Evolutionary conservation across 2,888 invertebrate species (phyloP).

Genomic region (Ennomos erosarius): DNA sequence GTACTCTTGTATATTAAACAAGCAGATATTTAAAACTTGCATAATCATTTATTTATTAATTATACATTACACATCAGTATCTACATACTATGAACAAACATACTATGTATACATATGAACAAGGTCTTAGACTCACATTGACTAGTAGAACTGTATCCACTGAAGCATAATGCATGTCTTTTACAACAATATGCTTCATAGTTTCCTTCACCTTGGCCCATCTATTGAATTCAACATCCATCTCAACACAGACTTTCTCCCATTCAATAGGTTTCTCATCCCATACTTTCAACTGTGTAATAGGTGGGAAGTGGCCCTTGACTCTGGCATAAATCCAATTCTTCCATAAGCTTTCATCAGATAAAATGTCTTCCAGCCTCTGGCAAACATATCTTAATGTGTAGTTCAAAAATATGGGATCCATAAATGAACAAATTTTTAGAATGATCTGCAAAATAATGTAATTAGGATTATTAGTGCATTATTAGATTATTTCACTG

Average conservation of each 20-base stretch:
- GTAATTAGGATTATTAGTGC: not conserved
- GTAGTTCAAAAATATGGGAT: slow-evolving; percentile 82
- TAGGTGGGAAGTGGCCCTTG: slow-evolving; percentile 67
- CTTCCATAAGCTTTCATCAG: slow-evolving; percentile 85
- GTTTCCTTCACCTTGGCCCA: slow-evolving; percentile 81
- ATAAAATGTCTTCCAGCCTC: slow-evolving; percentile 82
- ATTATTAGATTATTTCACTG: no score
- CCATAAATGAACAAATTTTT: slow-evolving; percentile 86
- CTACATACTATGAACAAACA: no score
- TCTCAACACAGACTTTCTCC: slow-evolving; percentile 85
- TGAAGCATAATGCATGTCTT: slow-evolving; percentile 84
- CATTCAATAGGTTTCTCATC: slow-evolving; percentile 78
- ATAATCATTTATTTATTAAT: no score
- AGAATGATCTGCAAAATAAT: slow-evolving; percentile 78
- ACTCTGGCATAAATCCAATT: slow-evolving; percentile 77
- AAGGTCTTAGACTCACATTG: slow-evolving; percentile 70
- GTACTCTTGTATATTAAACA: no score
- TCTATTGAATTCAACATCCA: slow-evolving; percentile 83
- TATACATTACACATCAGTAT: no score
- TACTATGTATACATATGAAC: no score
- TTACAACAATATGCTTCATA: slow-evolving; percentile 77
- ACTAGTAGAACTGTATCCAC: slow-evolving; percentile 85
- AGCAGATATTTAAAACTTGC: no score
- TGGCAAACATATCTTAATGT: slow-evolving; percentile 83
- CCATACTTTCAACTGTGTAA: slow-evolving; percentile 66